Evolutionary conservation across 2,797 vertebrate genomes (phyloP).

Genomic region (Schizothorax lantsangensis): DNA sequence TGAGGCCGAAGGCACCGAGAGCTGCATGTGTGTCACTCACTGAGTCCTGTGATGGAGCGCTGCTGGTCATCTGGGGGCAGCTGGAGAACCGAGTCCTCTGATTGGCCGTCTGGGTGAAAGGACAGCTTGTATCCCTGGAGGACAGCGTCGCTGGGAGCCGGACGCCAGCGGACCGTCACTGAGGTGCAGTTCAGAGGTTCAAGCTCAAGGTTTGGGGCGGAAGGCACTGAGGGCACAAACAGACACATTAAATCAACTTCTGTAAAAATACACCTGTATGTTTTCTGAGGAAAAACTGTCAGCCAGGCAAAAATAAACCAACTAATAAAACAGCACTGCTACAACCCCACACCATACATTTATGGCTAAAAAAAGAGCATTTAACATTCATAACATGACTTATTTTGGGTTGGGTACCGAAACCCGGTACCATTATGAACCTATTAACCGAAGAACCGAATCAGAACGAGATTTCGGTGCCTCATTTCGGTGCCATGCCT

Average conservation of each 20-base stretch:
- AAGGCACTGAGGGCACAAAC: conserved; percentile 79
- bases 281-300: too few species aligned
- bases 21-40: conserved; percentile 76
- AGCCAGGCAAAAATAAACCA: neutral
- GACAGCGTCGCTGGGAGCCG: conserved; percentile 76
- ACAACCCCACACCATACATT: too few species aligned
- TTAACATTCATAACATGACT: too few species aligned
- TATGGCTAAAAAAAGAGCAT: too few species aligned
- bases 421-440: too few species aligned
- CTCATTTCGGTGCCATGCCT: too few species aligned
- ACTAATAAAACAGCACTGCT: too few species aligned
- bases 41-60: conserved; percentile 88
- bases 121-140: conserved; percentile 89
- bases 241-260: neutral
- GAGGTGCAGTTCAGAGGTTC: conserved; percentile 96
- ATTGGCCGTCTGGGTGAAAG: conserved; percentile 92
- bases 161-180: conserved; percentile 88
- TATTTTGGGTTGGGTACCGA: too few species aligned
- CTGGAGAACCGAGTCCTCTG: conserved; percentile 84
- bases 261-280: neutral
- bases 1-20: too few species aligned
- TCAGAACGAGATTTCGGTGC: too few species aligned
- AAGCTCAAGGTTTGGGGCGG: conserved; percentile 89
- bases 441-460: too few species aligned
- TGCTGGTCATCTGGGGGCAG: conserved; percentile 77